Evolutionary conservation across 2,888 invertebrate species (phyloP).

Genomic region (Apotomis betuletana): DNA sequence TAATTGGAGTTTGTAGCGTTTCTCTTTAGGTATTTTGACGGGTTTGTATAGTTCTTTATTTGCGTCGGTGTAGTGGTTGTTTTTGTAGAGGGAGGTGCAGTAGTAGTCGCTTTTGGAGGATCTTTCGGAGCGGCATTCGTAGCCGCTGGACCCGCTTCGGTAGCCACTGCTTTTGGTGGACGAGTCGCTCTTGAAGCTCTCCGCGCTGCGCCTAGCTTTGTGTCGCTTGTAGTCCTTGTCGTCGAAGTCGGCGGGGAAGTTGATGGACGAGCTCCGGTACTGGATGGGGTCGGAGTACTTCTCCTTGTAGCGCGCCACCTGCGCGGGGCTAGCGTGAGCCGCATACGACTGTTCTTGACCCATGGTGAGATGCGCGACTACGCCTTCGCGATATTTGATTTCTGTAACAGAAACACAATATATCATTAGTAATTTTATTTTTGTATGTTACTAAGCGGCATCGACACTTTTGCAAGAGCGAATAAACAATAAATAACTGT

Average conservation of each 20-base stretch:
- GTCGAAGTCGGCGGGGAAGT: constrained; percentile 64
- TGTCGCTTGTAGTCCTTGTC: constrained; percentile 67
- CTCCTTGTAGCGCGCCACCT: constrained; percentile 66
- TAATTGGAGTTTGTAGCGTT: constrained; percentile 74
- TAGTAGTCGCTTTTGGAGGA: constrained; percentile 74
- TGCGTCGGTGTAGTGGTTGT: constrained; percentile 78
- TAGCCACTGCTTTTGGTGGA: constrained; percentile 79
- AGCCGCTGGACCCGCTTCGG: constrained; percentile 75
- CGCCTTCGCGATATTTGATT: constrained; percentile 59
- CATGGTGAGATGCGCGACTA: constrained; percentile 67
- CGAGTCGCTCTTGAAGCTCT: constrained; percentile 77
- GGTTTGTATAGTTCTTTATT: constrained; percentile 80
- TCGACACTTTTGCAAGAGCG: background rate
- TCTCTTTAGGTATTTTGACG: constrained; percentile 78
- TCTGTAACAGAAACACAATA: constrained; percentile 60
- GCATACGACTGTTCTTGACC: constrained; percentile 78
- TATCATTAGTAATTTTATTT: background rate
- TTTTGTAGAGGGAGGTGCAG: constrained; percentile 78
- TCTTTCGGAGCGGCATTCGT: constrained; percentile 72
- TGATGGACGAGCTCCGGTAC: constrained; percentile 59
- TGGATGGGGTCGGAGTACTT: constrained; percentile 67
- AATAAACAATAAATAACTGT: too few species aligned
- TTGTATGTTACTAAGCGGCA: too few species aligned
- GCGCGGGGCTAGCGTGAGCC: constrained; percentile 65
- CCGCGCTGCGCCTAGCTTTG: constrained; percentile 68